Conservation (phyloP, 2,888 invertebrate genomes). For the Xanthostigma xanthostigma region DNA sequence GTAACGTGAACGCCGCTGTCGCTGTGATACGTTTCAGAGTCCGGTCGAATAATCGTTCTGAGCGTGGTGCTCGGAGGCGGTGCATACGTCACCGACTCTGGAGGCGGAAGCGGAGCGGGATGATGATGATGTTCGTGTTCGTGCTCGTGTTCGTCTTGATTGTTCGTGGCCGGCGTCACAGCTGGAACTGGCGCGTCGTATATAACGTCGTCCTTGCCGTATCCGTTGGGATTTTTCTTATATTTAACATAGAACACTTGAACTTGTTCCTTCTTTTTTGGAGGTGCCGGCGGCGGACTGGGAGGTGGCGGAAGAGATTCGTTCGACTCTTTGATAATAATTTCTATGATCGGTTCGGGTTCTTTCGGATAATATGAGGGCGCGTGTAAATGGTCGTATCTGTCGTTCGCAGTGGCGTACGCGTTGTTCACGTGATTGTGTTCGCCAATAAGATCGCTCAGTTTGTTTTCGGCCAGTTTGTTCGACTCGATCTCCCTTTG, state of each 20-base stretch:
- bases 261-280: constrained; percentile 64
- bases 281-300: constrained; percentile 34
- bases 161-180: constrained; percentile 51
- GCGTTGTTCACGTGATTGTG: constrained; percentile 27
- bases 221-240: constrained; percentile 63
- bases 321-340: constrained; percentile 82
- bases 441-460: constrained; percentile 25
- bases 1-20: constrained; percentile 69
- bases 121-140: constrained; percentile 38
- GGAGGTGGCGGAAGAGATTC: constrained; percentile 48
- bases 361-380: constrained; percentile 42
- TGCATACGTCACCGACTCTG: constrained; percentile 24
- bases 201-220: constrained; percentile 54
- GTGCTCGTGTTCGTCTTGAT: constrained; percentile 39
- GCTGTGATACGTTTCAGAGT: constrained; percentile 70
- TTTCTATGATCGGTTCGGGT: constrained; percentile 82
- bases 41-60: constrained; percentile 71
- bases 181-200: constrained; percentile 72
- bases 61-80: constrained; percentile 61
- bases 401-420: not conserved
- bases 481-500: constrained; percentile 23
- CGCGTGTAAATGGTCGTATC: constrained; percentile 13
- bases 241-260: constrained; percentile 87
- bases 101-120: constrained; percentile 36
- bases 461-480: constrained; percentile 36